phyloP scores from a whole-genome alignment of 2,888 invertebrate species.

The Merodon equestris region DNA sequence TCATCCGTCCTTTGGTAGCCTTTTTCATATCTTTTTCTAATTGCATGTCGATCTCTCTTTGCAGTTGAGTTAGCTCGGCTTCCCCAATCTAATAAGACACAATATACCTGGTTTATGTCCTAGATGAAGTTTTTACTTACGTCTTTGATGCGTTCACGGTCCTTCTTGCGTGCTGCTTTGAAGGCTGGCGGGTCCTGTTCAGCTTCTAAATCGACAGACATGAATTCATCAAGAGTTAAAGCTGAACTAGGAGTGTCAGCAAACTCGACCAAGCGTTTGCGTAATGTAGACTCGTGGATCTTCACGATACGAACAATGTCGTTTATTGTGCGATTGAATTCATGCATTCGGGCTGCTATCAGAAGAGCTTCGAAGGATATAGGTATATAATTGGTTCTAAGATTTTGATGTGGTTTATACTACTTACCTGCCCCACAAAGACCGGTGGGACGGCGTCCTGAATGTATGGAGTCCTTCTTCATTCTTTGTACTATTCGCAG shows the following conservation, averaged over 20 bases:
- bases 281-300: slow-evolving; percentile 95
- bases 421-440: slow-evolving; percentile 95
- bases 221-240: slow-evolving; percentile 97
- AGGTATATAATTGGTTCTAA: too few species aligned
- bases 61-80: slow-evolving; percentile 87
- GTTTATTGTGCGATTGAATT: slow-evolving; percentile 90
- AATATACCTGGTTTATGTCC: too few species aligned
- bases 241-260: slow-evolving; percentile 97
- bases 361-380: slow-evolving; percentile 85
- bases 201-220: slow-evolving; percentile 96
- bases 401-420: background rate
- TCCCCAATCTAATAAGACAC: slow-evolving; percentile 77
- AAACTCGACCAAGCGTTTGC: slow-evolving; percentile 95
- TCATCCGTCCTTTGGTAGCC: slow-evolving; percentile 73
- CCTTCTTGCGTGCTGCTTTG: slow-evolving; percentile 92
- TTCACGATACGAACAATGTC: slow-evolving; percentile 97
- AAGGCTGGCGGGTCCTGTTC: slow-evolving; percentile 97
- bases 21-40: slow-evolving; percentile 84
- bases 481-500: slow-evolving; percentile 95
- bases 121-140: slow-evolving; percentile 80
- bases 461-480: slow-evolving; percentile 98
- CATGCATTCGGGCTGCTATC: slow-evolving; percentile 95
- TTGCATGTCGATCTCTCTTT: slow-evolving; percentile 90
- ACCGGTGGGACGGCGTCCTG: slow-evolving; percentile 96
- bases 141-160: slow-evolving; percentile 90